Conservation (phyloP, 2,797 vertebrate species). For the Anableps anableps region DNA sequence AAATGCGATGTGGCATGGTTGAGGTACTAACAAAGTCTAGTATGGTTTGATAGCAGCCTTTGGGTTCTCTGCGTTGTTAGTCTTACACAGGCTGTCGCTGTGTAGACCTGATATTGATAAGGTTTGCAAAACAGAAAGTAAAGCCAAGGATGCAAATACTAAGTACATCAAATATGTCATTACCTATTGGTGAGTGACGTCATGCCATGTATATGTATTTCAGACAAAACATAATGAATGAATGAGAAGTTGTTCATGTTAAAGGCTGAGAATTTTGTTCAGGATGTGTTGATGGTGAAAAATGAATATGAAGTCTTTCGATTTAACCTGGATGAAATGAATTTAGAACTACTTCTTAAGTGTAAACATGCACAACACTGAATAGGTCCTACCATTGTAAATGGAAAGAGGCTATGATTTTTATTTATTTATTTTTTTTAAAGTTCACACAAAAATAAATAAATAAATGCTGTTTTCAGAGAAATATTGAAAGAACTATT, state of each 20-base stretch:
- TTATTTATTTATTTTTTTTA: neutral
- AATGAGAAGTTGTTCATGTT: neutral
- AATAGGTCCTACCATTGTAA: neutral
- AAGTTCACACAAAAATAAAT: neutral
- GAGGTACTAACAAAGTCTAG: neutral
- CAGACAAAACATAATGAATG: neutral
- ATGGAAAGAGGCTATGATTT: neutral
- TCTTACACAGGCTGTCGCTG: neutral
- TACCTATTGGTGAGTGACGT: neutral
- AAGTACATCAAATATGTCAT: neutral
- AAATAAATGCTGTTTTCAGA: neutral
- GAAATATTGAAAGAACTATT: neutral
- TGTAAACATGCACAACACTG: neutral
- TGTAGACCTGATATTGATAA: neutral
- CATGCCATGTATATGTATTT: neutral
- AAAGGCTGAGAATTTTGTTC: neutral
- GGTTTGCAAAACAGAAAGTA: neutral
- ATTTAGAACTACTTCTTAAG: neutral
- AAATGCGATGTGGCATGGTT: neutral
- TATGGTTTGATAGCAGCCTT: neutral
- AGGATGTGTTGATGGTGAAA: neutral
- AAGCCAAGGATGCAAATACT: neutral
- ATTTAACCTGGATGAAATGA: neutral
- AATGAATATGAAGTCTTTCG: neutral
- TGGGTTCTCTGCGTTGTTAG: neutral